Evolutionary conservation across 2,113 vertebrate genomes (phyloP), one percentile per base, ranked within the genome.

Genomic region (Dermatemys mawii): DNA sequence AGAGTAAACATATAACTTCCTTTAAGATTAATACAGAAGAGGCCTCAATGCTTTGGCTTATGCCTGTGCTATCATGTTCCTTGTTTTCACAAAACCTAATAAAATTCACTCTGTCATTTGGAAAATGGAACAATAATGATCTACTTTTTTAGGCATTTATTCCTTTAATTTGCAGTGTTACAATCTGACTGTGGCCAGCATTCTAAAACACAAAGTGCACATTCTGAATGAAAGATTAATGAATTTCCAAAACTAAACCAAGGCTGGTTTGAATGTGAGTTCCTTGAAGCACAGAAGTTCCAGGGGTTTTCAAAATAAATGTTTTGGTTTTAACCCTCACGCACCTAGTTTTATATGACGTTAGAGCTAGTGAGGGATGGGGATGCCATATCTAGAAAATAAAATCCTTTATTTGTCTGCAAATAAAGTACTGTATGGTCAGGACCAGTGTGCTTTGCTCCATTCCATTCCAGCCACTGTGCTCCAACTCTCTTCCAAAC

Each of bases 101-200:
- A 78, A 84, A 87, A 90, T 87, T 51, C 46, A 49, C 19, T 78
- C 49, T 50, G 38, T 32, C 78, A n/a, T 78, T 49, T 86, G 70
- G 80, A 51, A 94, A 86, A 87, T 13, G 51, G 41, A 83, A 60
- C 49, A 67, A 21, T 8, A 32, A 0, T 48, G 73, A 50, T 27
- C 44, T 88, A 54, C 8, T 26, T 48, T 81, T 48, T 16, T 63
- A 38, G 46, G 38, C 16, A 91, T 70, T 38, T 80, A 35, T 21
- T 53, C 12, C 51, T 86, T 55, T 82, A 2, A 82, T 55, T 55
- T 84, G 63, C 54, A 55, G 48, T 78, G 53, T 82, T 55, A 84
- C 35, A 79, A 73, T 2, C 21, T 88, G 63, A 51, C 22, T 26
- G 9, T 41, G 44, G 22, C 38, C 44, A 38, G 14, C 44, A 50